Evolutionary conservation across 2,888 invertebrate species (phyloP).

Genomic region (Globia sparganii): DNA sequence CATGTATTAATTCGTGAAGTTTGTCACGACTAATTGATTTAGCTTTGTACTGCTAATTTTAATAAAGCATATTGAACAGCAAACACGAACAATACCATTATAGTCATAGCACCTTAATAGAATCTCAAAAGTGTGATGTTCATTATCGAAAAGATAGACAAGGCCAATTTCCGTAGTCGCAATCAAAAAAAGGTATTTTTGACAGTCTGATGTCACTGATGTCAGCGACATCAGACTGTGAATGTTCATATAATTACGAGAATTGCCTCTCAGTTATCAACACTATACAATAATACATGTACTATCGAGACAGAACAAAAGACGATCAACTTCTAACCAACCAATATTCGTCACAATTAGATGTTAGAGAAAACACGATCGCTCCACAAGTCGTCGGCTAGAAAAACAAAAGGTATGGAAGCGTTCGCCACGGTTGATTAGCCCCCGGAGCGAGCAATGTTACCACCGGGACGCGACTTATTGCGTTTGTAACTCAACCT

Average conservation of each 20-base stretch:
- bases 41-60: neutral
- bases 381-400: constrained; percentile 63
- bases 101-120: neutral
- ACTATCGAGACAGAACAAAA: constrained; percentile 16
- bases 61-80: neutral
- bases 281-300: neutral
- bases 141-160: neutral
- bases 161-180: neutral
- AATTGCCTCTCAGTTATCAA: neutral
- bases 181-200: too few relatives aligned
- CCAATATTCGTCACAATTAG: constrained; percentile 55
- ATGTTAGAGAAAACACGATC: constrained; percentile 50
- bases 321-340: constrained; percentile 16
- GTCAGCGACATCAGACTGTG: neutral
- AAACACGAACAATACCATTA: neutral
- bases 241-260: neutral
- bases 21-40: constrained; percentile 31
- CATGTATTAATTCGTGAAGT: constrained; percentile 16
- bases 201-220: neutral
- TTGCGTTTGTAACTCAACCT: constrained; percentile 63
- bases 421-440: constrained; percentile 73
- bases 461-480: constrained; percentile 64
- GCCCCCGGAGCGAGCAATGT: constrained; percentile 74
- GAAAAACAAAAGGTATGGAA: constrained; percentile 75
- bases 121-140: neutral